Evolutionary conservation across 2,113 vertebrate genomes (phyloP).

Genomic region (Trichomycterus rosablanca): DNA sequence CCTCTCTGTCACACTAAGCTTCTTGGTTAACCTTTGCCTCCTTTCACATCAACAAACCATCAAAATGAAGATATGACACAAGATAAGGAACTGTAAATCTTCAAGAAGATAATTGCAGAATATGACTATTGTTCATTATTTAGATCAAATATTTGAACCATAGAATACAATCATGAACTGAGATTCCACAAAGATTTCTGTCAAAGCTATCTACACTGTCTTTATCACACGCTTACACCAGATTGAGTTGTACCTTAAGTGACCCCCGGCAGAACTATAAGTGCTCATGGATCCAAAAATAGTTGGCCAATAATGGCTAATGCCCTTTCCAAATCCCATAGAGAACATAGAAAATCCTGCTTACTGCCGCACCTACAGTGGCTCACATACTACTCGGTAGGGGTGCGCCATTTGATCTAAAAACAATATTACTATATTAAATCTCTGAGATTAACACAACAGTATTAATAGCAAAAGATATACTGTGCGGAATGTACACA

Average conservation of each 20-base stretch:
- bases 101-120: background rate
- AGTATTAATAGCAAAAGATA: background rate
- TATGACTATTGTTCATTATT: too few relatives aligned
- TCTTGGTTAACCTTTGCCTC: constrained; percentile 6
- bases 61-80: background rate
- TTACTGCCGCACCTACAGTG: background rate
- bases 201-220: background rate
- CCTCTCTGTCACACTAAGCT: background rate
- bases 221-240: background rate
- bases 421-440: background rate
- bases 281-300: constrained; percentile 23
- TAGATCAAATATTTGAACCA: too few relatives aligned
- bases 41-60: background rate
- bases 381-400: background rate
- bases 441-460: constrained; percentile 9
- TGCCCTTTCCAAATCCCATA: background rate
- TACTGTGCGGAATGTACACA: background rate
- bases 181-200: too few relatives aligned
- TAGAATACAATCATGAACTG: too few relatives aligned
- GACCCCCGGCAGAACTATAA: constrained; percentile 1
- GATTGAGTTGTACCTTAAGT: background rate
- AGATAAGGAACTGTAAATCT: background rate
- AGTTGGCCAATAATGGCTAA: constrained; percentile 21
- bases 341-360: constrained; percentile 6
- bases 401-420: background rate